Conservation (phyloP, 2,797 vertebrate species). For the Tenualosa ilisha region DNA sequence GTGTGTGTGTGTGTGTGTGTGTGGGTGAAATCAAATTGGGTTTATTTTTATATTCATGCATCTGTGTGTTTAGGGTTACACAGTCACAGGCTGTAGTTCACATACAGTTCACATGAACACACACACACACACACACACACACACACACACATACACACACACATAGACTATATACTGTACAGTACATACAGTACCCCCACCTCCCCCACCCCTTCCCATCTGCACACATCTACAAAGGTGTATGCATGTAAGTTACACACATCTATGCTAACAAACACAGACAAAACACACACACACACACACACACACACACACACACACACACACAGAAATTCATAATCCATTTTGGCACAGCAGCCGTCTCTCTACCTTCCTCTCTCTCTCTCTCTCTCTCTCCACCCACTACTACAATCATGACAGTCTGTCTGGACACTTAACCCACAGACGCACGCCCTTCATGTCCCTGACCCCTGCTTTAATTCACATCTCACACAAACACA, state of each 20-base stretch:
- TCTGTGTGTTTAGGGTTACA: not conserved
- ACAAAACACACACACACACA: too few relatives aligned
- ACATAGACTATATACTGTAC: too few relatives aligned
- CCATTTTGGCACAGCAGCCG: too few relatives aligned
- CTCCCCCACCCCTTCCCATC: too few relatives aligned
- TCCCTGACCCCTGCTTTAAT: not conserved
- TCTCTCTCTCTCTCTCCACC: not conserved
- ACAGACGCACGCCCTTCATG: not conserved
- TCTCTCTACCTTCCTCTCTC: not conserved
- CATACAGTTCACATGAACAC: not conserved
- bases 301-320: not conserved
- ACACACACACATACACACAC: not conserved
- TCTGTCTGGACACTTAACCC: constrained; percentile 12
- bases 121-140: not conserved
- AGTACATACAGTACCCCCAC: too few relatives aligned
- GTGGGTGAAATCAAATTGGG: not conserved
- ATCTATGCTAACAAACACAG: too few relatives aligned
- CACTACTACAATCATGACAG: not conserved
- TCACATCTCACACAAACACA: not conserved
- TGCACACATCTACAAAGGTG: too few relatives aligned
- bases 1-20: not conserved
- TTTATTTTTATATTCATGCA: not conserved
- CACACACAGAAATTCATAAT: not conserved
- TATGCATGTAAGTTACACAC: too few relatives aligned
- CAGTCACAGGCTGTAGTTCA: not conserved